Conservation (phyloP, 2,797 vertebrate species). For the Eulemur coronatus region DNA sequence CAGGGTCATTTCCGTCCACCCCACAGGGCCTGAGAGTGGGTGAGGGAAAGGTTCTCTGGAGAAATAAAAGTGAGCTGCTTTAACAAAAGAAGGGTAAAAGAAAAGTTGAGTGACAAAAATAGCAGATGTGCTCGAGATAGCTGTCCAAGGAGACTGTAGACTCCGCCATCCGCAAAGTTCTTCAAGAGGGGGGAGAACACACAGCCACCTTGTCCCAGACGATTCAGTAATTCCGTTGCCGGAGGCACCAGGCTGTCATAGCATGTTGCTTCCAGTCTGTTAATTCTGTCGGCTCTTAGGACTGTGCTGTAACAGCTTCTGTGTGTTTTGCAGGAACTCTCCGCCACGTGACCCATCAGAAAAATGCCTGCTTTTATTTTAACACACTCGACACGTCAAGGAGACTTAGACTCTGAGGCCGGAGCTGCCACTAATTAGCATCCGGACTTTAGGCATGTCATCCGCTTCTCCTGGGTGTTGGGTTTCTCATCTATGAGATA, state of each 20-base stretch:
- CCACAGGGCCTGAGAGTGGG: too few species aligned
- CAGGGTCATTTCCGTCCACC: not conserved
- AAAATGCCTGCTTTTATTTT: not conserved
- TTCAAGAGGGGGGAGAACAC: not conserved
- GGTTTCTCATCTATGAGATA: not conserved
- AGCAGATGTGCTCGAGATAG: not conserved
- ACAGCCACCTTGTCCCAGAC: not conserved
- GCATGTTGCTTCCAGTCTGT: rapidly evolving
- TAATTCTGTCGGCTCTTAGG: not conserved
- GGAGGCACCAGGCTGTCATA: not conserved
- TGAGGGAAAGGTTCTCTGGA: not conserved
- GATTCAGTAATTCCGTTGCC: not conserved
- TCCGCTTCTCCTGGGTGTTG: rapidly evolving
- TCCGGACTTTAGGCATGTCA: not conserved
- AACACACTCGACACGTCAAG: not conserved
- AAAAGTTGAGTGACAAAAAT: not conserved
- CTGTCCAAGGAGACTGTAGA: not conserved
- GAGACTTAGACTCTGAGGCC: not conserved
- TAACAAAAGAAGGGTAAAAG: not conserved
- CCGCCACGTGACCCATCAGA: not conserved
- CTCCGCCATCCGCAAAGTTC: not conserved
- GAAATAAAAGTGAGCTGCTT: not conserved
- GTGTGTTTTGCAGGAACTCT: rapidly evolving
- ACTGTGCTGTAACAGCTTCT: rapidly evolving
- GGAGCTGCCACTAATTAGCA: rapidly evolving